These are phyloP conservation scores for Gopherus evgoodei DNA, from an alignment of 2,113 vertebrate genomes.

Conservation along the genomic window DNA sequence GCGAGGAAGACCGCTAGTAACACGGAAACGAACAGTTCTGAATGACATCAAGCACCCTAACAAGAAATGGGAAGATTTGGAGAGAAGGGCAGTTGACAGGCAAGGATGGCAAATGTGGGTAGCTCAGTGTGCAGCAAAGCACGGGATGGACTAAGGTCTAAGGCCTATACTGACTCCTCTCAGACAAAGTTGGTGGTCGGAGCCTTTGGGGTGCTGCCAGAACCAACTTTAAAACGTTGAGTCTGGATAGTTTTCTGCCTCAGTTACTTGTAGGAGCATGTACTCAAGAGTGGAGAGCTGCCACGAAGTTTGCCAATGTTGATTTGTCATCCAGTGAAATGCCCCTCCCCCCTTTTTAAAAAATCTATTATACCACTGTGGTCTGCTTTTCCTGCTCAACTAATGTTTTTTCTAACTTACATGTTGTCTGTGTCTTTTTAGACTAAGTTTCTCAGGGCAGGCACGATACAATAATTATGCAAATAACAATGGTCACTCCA, in stretches of 20 bases:
- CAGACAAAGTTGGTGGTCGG: background rate
- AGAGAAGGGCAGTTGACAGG: no score
- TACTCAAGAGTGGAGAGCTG: background rate
- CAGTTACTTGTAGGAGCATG: fast-evolving
- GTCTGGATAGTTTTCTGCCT: background rate
- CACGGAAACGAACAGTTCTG: no score
- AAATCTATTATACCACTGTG: fast-evolving
- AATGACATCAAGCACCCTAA: no score
- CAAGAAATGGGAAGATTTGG: no score
- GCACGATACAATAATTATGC: background rate
- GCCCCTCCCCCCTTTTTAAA: no score
- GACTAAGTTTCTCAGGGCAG: background rate
- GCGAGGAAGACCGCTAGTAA: no score
- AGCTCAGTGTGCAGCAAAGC: no score
- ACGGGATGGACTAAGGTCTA: no score
- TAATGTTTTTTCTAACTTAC: fast-evolving
- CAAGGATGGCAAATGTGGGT: no score
- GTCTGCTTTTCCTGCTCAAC: background rate
- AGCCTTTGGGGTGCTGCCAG: fast-evolving
- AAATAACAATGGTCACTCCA: background rate
- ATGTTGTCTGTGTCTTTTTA: background rate
- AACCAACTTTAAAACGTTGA: fast-evolving
- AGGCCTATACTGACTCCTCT: background rate
- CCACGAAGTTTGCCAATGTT: fast-evolving
- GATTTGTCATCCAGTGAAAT: background rate